Conservation (phyloP, 2,888 invertebrate species). For the Parasteatoda lunata region DNA sequence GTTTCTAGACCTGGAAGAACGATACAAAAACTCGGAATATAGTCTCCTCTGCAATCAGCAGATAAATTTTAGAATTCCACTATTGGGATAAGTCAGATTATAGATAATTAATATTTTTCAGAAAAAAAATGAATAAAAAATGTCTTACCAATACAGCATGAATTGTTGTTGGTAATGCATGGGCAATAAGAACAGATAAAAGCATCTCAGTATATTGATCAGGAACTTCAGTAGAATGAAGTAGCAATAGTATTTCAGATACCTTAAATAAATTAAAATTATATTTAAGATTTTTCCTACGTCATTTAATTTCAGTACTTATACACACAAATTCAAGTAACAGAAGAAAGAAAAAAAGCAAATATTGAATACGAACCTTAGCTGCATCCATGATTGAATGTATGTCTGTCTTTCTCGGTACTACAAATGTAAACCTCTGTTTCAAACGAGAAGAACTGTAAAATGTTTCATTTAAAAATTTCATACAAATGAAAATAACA, state of each 20-base stretch:
- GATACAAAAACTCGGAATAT: too few species aligned
- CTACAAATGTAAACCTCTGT: constrained; percentile 88
- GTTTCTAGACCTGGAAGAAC: too few species aligned
- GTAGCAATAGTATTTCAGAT: constrained; percentile 87
- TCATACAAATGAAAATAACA: not conserved
- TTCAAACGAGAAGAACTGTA: constrained; percentile 88
- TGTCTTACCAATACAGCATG: constrained; percentile 77
- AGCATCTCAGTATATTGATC: constrained; percentile 74
- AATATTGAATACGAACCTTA: constrained; percentile 76
- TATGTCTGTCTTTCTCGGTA: constrained; percentile 84
- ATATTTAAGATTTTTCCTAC: not conserved
- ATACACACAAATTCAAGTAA: not conserved
- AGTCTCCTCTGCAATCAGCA: too few species aligned
- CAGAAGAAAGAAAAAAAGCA: not conserved
- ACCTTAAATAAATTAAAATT: constrained; percentile 75
- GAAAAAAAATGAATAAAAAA: too few species aligned
- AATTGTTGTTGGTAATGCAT: constrained; percentile 86
- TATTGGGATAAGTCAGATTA: too few species aligned
- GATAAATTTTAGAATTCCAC: too few species aligned
- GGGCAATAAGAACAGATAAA: constrained; percentile 85
- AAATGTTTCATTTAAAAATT: not conserved
- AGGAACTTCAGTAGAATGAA: constrained; percentile 79
- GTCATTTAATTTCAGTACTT: not conserved
- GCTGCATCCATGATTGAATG: constrained; percentile 85
- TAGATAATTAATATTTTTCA: too few species aligned